Evolutionary conservation across 2,888 invertebrate genomes (phyloP).

Genomic region (Caenorhabditis imperialis): DNA sequence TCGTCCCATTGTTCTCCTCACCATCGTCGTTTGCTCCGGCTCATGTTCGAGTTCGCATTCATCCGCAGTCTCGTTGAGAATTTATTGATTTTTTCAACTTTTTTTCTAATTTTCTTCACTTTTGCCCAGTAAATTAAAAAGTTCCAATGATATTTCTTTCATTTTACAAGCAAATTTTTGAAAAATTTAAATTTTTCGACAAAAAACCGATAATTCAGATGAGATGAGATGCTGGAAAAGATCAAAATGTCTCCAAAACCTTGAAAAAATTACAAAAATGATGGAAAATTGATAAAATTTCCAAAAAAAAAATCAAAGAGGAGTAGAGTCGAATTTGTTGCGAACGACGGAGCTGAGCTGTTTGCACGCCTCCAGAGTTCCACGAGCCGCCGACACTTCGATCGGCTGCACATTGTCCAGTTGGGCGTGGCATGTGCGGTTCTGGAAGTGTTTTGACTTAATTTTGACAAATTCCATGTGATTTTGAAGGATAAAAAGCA

Average conservation of each 20-base stretch:
- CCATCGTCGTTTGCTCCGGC: constrained; percentile 39
- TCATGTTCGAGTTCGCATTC: constrained; percentile 46
- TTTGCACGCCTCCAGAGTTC: constrained; percentile 59
- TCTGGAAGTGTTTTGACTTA: too few species aligned
- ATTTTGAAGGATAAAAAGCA: too few species aligned
- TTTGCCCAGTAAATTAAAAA: too few species aligned
- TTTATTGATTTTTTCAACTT: background rate
- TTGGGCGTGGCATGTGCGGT: constrained; percentile 63
- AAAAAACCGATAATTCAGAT: too few species aligned
- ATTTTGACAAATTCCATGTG: too few species aligned
- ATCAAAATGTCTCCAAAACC: too few species aligned
- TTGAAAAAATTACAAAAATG: background rate
- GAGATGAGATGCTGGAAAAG: too few species aligned
- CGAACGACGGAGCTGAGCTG: constrained; percentile 52
- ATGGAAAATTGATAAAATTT: constrained; percentile 29
- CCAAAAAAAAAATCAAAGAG: constrained; percentile 20
- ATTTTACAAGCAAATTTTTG: too few species aligned
- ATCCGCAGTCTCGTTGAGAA: constrained; percentile 38
- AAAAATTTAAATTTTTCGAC: too few species aligned
- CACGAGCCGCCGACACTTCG: constrained; percentile 62
- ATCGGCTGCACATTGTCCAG: constrained; percentile 71
- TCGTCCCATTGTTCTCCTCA: constrained; percentile 45
- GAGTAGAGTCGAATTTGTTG: constrained; percentile 49
- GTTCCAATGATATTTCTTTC: too few species aligned
- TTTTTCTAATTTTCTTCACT: background rate